Evolutionary conservation across 1,140 invertebrate genomes (phyloP), one percentile per base, ranked within the genome.

Genomic region (Macrobrachium nipponense): DNA sequence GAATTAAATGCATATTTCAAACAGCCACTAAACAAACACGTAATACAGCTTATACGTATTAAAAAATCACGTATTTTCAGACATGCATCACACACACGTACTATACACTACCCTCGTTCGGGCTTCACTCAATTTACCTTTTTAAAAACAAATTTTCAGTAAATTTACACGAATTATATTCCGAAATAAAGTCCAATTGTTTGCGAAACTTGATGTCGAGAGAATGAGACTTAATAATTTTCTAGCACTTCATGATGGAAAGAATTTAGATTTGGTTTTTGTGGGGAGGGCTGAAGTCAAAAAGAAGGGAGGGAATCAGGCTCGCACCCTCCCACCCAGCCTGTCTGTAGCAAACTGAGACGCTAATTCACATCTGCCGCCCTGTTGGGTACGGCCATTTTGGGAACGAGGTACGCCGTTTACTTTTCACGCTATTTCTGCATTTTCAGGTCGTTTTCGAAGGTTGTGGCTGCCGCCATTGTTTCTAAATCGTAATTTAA

Each of bases 171-270:
- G 12, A 66, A 15, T 23, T 43, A 36, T 64, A 27, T 62, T 36
- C 23, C 12, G 44, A 73, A 73, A 51, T 15, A 58, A 58, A 20
- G n/a, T 43, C 66, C 59, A 58, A 20, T 14, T 77, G n/a, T n/a
- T 78, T 78, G 18, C 17, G 23, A 68, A 20, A 44, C 66, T 66
- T 80, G 77, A 66, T 17, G 27, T 36, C 27, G 43, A 15, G 5
- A 44, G 15, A 58, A 62, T 51, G 8, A 5, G 44, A 58, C 44
- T 51, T 64, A 18, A 8, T 80, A 18, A 8, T 80, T 51, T 43
- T 64, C 61, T 80, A 64, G 62, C 23, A 27, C 61, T 68, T 64
- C 79, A 80, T 80, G 79, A 58, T 80, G 79, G 2, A 11, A 70
- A 17, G 66, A 64, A 17, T 64, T 51, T 51, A 68, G 60, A 23